Evolutionary conservation across 2,113 vertebrate species (phyloP).

Genomic region (Machaerirhynchus nigripectus): DNA sequence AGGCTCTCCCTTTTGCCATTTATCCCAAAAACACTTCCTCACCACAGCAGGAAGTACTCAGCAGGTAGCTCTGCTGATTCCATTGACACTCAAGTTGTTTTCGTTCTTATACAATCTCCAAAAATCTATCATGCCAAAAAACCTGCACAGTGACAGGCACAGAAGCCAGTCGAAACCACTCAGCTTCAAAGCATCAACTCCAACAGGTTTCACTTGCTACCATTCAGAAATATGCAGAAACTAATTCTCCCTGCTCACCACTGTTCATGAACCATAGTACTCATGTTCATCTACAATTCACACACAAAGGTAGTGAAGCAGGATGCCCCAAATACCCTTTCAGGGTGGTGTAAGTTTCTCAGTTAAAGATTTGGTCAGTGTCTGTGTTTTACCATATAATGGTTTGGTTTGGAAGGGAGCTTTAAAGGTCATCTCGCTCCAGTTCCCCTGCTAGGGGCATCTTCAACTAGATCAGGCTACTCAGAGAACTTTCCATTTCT

Average conservation of each 20-base stretch:
- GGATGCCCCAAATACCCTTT: not conserved
- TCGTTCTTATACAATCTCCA: not conserved
- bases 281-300: not conserved
- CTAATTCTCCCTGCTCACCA: not conserved
- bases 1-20: not conserved
- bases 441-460: not conserved
- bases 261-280: not conserved
- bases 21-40: not conserved
- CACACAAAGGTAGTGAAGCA: not conserved
- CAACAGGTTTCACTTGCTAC: not conserved
- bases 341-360: not conserved
- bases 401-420: not conserved
- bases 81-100: not conserved
- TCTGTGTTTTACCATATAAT: not conserved
- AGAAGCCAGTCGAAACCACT: not conserved
- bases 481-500: accelerated
- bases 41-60: not conserved
- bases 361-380: not conserved
- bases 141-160: not conserved
- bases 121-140: not conserved
- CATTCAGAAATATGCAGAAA: not conserved
- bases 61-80: not conserved
- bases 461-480: not conserved
- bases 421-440: not conserved
- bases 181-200: not conserved